These are phyloP conservation scores for Varecia variegata DNA, from an alignment of 2,797 vertebrate genomes.

Conservation along the genomic window DNA sequence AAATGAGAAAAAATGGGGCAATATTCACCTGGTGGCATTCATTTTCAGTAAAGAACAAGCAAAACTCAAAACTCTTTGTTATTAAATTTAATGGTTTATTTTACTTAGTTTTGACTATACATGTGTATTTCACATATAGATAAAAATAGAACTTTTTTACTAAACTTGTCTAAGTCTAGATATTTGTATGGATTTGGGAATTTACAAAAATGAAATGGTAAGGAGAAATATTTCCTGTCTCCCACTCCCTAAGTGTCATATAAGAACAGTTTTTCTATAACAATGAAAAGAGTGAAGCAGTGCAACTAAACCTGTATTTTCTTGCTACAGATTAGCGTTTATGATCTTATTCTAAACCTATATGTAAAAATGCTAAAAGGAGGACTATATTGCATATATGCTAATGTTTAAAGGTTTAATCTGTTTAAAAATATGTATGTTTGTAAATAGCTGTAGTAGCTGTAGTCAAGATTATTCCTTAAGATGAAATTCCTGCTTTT, in stretches of 20 bases:
- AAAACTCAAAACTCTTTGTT: neutral
- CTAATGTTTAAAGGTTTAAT: neutral
- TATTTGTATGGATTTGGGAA: neutral
- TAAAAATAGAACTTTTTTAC: constrained; percentile 75
- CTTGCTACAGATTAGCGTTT: neutral
- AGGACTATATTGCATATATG: neutral
- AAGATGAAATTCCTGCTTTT: neutral
- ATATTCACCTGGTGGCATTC: neutral
- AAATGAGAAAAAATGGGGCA: neutral
- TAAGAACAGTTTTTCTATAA: neutral
- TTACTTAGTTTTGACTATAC: neutral
- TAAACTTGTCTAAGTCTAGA: neutral
- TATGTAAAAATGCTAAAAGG: neutral
- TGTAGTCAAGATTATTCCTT: neutral
- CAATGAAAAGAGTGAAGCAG: neutral
- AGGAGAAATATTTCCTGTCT: neutral
- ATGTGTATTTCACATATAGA: neutral
- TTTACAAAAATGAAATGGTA: neutral
- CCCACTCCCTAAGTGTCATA: neutral
- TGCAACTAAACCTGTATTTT: neutral
- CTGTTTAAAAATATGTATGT: neutral
- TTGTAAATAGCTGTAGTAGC: neutral
- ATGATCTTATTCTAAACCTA: neutral
- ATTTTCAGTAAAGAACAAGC: neutral
- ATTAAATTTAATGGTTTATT: neutral